Evolutionary conservation across 2,113 vertebrate genomes (phyloP).

Genomic region (Telmatochromis brachygnathus): DNA sequence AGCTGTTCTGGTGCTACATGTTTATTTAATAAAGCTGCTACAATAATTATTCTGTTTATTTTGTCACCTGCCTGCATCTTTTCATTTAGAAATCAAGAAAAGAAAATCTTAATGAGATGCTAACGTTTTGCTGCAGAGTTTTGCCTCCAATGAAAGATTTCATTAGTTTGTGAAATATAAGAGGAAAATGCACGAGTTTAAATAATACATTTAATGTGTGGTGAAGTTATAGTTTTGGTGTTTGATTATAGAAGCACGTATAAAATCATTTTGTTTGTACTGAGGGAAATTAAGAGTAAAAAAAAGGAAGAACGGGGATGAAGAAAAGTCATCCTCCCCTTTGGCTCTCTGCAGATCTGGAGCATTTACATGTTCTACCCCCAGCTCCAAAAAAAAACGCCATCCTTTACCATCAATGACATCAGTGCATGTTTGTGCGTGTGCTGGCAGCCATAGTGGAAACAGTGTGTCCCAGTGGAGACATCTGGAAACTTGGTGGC

Average conservation of each 20-base stretch:
- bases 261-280: not conserved
- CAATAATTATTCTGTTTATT: accelerated
- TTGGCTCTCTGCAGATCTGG: not conserved
- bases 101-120: not conserved
- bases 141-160: not conserved
- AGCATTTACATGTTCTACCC: not conserved
- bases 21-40: accelerated
- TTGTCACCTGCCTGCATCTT: not conserved
- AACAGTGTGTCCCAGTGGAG: slow-evolving; percentile 16
- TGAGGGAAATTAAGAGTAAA: not conserved
- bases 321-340: not conserved
- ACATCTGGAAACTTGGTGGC: slow-evolving; percentile 40
- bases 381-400: not conserved
- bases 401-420: not conserved
- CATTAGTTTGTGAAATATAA: accelerated
- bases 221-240: not conserved
- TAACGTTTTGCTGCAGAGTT: not conserved
- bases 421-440: not conserved
- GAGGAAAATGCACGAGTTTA: accelerated
- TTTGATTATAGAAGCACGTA: not conserved
- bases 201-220: not conserved
- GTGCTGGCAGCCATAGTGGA: slow-evolving; percentile 25
- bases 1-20: not conserved
- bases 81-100: not conserved
- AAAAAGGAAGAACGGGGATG: not conserved